A percentile compares a stretch with the other conserved stretches of the same genome.
Evolutionary conservation across 37 sponge, comb jelly and placozoan species (phyloP).

Genomic region (Spongilla lacustris): DNA sequence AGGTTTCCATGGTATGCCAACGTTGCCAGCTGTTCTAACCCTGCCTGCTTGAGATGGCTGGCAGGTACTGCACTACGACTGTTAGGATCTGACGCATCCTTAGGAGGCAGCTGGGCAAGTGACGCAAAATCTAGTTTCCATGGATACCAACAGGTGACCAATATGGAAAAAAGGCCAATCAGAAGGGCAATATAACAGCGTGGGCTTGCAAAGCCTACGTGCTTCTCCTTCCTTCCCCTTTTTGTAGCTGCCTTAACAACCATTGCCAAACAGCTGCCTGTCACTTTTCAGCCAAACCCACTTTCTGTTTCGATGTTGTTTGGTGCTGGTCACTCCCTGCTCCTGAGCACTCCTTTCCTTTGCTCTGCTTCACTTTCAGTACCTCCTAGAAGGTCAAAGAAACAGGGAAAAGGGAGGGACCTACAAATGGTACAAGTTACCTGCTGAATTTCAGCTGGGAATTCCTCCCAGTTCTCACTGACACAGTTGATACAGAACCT

Average conservation of each 20-base stretch:
- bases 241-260: neutral
- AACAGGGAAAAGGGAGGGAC: neutral
- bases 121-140: neutral
- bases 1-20: conserved; percentile 36
- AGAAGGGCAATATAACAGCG: neutral
- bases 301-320: neutral
- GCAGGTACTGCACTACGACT: neutral
- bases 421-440: conserved; percentile 19
- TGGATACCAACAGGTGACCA: neutral
- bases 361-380: neutral
- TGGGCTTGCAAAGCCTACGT: neutral
- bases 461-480: conserved; percentile 44
- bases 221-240: neutral
- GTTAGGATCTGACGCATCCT: neutral
- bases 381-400: neutral
- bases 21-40: conserved; percentile 4
- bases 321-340: neutral
- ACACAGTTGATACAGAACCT: conserved; percentile 78
- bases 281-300: neutral
- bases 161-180: neutral
- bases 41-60: neutral
- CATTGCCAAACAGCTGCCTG: neutral
- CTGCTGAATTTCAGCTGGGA: conserved; percentile 73
- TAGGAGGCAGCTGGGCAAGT: too few relatives aligned
- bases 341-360: neutral